Evolutionary conservation across 2,113 vertebrate genomes (phyloP).

Genomic region (Erpornis zantholeuca): DNA sequence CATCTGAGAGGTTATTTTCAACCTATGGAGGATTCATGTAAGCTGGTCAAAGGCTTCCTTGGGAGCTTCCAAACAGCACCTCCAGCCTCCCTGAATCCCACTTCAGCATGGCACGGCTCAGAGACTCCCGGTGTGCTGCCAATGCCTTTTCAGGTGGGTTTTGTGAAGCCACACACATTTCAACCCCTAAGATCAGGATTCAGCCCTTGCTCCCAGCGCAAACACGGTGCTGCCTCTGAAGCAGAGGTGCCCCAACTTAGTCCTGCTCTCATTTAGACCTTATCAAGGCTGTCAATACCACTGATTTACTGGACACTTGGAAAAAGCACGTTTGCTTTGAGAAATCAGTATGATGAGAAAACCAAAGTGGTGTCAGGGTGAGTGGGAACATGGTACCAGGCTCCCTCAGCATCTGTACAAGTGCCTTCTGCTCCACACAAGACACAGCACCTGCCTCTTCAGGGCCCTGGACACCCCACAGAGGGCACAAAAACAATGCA

Average conservation of each 20-base stretch:
- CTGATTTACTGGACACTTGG: background rate
- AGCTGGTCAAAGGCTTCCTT: background rate
- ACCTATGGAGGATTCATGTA: background rate
- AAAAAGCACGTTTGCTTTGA: background rate
- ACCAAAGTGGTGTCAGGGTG: background rate
- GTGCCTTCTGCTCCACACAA: background rate
- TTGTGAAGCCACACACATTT: background rate
- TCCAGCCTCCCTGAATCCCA: background rate
- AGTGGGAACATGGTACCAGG: rapidly evolving
- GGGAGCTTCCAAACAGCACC: background rate
- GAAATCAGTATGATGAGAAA: background rate
- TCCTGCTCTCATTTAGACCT: background rate
- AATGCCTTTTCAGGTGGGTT: background rate
- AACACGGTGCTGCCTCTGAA: rapidly evolving
- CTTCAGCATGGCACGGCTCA: background rate
- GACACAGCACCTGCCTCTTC: background rate
- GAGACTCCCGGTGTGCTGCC: rapidly evolving
- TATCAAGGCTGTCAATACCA: background rate
- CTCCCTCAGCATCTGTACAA: rapidly evolving
- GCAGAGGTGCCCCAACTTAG: background rate
- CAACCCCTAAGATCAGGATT: background rate
- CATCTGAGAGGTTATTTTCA: background rate
- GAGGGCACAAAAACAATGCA: background rate
- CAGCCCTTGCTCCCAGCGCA: background rate
- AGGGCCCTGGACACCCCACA: background rate